Percentiles rank a stretch among this genome's conserved stretches.
phyloP scores from a whole-genome alignment of 2,888 invertebrate genomes.

The Nebria salina region DNA sequence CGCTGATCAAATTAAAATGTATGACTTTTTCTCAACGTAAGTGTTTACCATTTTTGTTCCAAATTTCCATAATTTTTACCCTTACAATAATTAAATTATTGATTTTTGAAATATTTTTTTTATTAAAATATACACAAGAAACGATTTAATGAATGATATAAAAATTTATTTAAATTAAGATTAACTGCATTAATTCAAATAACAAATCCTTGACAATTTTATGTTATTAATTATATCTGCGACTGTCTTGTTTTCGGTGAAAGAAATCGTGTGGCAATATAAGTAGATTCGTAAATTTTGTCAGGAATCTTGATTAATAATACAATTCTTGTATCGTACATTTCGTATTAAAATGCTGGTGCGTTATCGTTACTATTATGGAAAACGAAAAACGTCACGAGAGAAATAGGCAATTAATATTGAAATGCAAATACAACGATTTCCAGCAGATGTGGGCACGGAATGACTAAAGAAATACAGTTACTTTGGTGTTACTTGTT shows the following conservation, averaged over 20 bases:
- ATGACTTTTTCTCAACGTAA: constrained; percentile 34
- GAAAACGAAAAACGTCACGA: constrained; percentile 4
- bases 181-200: too few relatives aligned
- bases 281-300: constrained; percentile 5
- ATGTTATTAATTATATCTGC: background rate
- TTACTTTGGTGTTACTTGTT: background rate
- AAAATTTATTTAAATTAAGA: too few relatives aligned
- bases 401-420: constrained; percentile 35
- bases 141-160: background rate
- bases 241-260: background rate
- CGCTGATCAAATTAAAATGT: constrained; percentile 43
- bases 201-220: background rate
- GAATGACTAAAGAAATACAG: background rate
- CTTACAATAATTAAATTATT: background rate
- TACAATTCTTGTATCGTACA: constrained; percentile 19
- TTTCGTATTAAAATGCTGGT: background rate
- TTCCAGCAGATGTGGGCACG: background rate
- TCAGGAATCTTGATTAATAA: constrained; percentile 20
- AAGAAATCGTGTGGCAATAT: background rate
- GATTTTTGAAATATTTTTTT: background rate
- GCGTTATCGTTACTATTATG: constrained; percentile 10
- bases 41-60: constrained; percentile 32
- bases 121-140: background rate
- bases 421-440: constrained; percentile 31
- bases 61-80: background rate